Evolutionary conservation across 2,888 invertebrate species (phyloP), one percentile per base, ranked within the genome.

Genomic region (Megastigmus dorsalis): DNA sequence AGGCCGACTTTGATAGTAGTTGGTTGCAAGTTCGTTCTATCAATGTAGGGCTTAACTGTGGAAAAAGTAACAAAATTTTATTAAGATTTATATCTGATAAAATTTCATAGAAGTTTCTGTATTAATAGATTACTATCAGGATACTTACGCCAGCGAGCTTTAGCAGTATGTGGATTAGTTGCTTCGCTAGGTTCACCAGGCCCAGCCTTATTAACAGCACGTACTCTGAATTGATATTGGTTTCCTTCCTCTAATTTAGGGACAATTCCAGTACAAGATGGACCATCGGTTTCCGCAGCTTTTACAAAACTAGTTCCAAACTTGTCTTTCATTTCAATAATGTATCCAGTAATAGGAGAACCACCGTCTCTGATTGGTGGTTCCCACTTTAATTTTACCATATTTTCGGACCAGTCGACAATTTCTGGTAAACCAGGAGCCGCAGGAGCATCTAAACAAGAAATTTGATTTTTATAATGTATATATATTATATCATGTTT

Each of bases 161-260:
- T 97, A 79, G 96, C 96, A 3, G 95, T 95, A 83, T 97, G 97
- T 90, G 95, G 95, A 89, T 95, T 95, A 63, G 96, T 96, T 84
- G 95, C 95, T 88, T 97, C 97, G 26, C 95, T 95, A 0, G 97
- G 95, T 82, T 96, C 96, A 0, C 97, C 97, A 48, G 93, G 93
- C 1, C 99, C 99, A 54, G 97, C 97, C 89, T 97, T 96, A 89
- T 99, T 99, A 13, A 98, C 89, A 20, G 99, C 99, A n/a, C 95
- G 91, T 1, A 97, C 92, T 38, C 97, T 91, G 91, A 98, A 98
- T 88, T 98, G 97, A 87, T 98, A 98, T 84, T 97, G 97, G 88
- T 96, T 96, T 20, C 97, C 97, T 89, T 97, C 96, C 84, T 96
- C 96, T 82, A 98, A 89, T 88, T 95, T 95, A 0, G 94, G 94